phyloP scores from a whole-genome alignment of 2,888 invertebrate genomes.

The Ephialtes manifestator region DNA sequence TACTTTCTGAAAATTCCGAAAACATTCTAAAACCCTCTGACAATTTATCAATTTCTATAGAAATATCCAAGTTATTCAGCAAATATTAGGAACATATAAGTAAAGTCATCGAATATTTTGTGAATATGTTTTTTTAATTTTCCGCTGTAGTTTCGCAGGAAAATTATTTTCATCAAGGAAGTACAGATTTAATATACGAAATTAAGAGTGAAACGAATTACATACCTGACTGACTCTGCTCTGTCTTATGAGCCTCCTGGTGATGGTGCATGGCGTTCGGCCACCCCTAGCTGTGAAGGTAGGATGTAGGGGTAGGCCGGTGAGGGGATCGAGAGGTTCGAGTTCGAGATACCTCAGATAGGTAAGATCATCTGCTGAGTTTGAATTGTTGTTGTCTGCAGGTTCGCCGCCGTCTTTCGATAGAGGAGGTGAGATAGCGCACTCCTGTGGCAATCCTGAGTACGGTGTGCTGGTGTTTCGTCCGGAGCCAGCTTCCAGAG shows the following conservation, averaged over 20 bases:
- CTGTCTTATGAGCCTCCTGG: conserved; percentile 88
- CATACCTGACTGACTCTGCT: conserved; percentile 81
- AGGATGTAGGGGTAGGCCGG: conserved; percentile 86
- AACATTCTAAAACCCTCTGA: too few species aligned
- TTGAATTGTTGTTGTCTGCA: conserved; percentile 84
- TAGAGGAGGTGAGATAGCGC: conserved; percentile 81
- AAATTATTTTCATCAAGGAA: too few species aligned
- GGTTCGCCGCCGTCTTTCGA: conserved; percentile 80
- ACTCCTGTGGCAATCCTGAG: conserved; percentile 81
- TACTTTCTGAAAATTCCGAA: too few species aligned
- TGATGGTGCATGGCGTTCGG: conserved; percentile 94
- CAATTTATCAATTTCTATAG: too few species aligned
- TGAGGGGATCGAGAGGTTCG: conserved; percentile 91
- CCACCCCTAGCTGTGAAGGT: conserved; percentile 88
- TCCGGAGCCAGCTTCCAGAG: conserved; percentile 84
- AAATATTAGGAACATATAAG: too few species aligned
- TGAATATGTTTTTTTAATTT: too few species aligned
- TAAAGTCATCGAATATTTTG: too few species aligned
- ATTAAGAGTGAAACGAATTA: background rate
- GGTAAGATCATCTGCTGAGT: conserved; percentile 84
- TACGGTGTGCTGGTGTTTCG: conserved; percentile 86
- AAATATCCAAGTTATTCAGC: too few species aligned
- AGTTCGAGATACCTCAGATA: conserved; percentile 91
- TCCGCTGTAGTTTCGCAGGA: too few species aligned
- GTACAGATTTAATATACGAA: background rate